These are phyloP conservation scores for Lepus americanus DNA, from an alignment of 2,113 vertebrate species.

Conservation along the genomic window DNA sequence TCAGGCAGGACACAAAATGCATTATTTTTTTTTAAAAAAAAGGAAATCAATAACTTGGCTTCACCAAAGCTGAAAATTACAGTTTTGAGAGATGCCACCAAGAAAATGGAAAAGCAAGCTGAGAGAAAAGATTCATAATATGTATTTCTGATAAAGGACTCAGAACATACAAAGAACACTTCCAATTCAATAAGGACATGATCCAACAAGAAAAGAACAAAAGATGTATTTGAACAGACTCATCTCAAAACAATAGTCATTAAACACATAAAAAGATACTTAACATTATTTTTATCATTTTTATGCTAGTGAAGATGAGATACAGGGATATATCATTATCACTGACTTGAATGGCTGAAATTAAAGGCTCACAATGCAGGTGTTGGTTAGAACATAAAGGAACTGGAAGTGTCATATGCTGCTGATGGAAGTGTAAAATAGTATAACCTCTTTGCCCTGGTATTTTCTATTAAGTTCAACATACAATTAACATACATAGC, in stretches of 20 bases:
- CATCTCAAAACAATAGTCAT: not conserved
- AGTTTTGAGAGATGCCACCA: not conserved
- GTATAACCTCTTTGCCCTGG: not conserved
- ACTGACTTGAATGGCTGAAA: not conserved
- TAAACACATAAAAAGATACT: not conserved
- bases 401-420: not conserved
- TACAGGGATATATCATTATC: not conserved
- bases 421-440: not conserved
- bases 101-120: slow-evolving; percentile 6
- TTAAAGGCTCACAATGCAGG: not conserved
- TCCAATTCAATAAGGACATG: not conserved
- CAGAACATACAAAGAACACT: slow-evolving; percentile 7
- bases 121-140: not conserved
- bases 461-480: not conserved
- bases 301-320: not conserved
- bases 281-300: not conserved
- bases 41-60: not conserved
- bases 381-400: not conserved
- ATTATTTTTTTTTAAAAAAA: not conserved
- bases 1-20: not conserved
- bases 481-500: not conserved
- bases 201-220: not conserved
- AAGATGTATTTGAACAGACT: not conserved
- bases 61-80: slow-evolving; percentile 47
- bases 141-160: not conserved